Conservation (phyloP, 2,888 invertebrate genomes). For the Anagyrus pseudococci region DNA sequence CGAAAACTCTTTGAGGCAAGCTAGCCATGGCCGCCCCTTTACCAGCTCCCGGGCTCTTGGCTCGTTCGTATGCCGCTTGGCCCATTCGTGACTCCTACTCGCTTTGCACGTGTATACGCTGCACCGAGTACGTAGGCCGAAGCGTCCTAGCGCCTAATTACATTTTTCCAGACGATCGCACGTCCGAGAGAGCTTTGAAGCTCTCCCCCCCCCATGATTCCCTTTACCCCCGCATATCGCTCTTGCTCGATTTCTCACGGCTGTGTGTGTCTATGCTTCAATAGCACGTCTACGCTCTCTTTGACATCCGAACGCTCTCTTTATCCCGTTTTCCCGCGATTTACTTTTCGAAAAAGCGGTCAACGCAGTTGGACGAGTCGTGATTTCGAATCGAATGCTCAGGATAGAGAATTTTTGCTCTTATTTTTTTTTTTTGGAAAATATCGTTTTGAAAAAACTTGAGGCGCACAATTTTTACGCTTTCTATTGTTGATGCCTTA, state of each 20-base stretch:
- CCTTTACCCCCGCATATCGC: too few species aligned
- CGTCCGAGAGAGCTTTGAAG: not conserved
- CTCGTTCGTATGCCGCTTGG: not conserved
- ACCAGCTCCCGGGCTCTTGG: not conserved
- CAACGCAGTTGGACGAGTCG: too few species aligned
- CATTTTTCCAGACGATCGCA: slow-evolving; percentile 28
- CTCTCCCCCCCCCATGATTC: not conserved
- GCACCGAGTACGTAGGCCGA: too few species aligned
- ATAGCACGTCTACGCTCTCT: too few species aligned
- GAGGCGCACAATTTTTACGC: too few species aligned
- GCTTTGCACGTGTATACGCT: not conserved
- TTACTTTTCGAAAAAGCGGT: too few species aligned
- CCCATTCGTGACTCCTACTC: not conserved
- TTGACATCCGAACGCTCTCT: too few species aligned
- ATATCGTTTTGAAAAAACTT: not conserved
- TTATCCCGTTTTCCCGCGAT: too few species aligned
- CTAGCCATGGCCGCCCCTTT: not conserved
- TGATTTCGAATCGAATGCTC: slow-evolving; percentile 18
- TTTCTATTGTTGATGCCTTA: too few species aligned
- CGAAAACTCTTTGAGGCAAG: slow-evolving; percentile 26
- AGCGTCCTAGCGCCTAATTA: slow-evolving; percentile 16
- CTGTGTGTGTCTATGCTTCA: too few species aligned
- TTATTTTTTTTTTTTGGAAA: too few species aligned
- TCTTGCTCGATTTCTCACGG: too few species aligned
- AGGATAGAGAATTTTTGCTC: not conserved